phyloP scores from a whole-genome alignment of 2,797 vertebrate species.

The Oreonectes daqikongensis region DNA sequence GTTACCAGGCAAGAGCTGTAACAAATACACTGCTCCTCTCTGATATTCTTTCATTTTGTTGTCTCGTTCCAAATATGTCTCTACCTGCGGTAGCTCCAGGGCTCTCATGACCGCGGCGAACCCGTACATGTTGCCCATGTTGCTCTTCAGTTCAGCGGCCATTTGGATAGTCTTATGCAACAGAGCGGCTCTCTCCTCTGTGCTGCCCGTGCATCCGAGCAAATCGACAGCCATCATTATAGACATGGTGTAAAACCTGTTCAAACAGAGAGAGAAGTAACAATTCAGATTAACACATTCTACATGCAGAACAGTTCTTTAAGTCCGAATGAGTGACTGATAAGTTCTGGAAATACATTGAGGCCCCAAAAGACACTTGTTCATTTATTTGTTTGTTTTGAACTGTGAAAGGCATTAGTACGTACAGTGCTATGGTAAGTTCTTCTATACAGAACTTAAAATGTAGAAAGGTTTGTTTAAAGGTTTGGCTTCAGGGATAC shows the following conservation, averaged over 20 bases:
- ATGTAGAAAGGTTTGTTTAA: too few species aligned
- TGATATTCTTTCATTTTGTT: neutral
- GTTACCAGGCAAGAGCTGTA: neutral
- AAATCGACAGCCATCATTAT: constrained; percentile 97
- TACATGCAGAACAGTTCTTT: neutral
- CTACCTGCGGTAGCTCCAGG: constrained; percentile 93
- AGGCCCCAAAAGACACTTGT: too few species aligned
- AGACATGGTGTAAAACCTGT: constrained; percentile 97
- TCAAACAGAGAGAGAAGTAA: neutral
- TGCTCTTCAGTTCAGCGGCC: constrained; percentile 92
- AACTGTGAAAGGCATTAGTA: too few species aligned
- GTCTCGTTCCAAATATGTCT: rapidly evolving
- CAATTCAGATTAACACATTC: neutral
- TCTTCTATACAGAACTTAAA: too few species aligned
- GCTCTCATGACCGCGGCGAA: constrained; percentile 97
- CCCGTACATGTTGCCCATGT: constrained; percentile 96
- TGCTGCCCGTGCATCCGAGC: constrained; percentile 93
- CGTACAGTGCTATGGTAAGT: too few species aligned
- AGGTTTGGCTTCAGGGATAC: too few species aligned
- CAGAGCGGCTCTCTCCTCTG: constrained; percentile 88
- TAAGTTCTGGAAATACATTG: too few species aligned
- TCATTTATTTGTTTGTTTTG: too few species aligned
- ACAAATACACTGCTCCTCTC: neutral
- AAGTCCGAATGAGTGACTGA: too few species aligned
- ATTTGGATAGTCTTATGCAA: constrained; percentile 97